Percentiles rank a stretch among this genome's conserved stretches.
These are phyloP conservation scores for Coenonympha arcania DNA, from an alignment of 2,888 invertebrate species.

Conservation along the genomic window DNA sequence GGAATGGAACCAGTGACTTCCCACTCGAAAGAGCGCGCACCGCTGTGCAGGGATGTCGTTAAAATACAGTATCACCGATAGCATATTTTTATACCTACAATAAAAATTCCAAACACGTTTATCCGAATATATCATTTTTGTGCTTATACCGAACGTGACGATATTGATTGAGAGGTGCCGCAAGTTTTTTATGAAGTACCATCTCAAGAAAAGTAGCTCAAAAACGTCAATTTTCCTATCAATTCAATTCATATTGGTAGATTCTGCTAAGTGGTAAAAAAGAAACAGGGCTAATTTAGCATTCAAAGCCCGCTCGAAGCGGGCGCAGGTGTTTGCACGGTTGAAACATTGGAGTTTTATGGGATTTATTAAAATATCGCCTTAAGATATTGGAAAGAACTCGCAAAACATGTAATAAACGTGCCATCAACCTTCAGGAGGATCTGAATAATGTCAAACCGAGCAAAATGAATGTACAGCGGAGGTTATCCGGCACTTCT, in stretches of 20 bases:
- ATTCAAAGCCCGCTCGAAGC: constrained; percentile 64
- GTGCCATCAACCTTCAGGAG: constrained; percentile 23
- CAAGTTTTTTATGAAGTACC: constrained; percentile 19
- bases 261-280: constrained; percentile 69
- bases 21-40: no score
- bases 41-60: no score
- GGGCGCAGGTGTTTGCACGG: constrained; percentile 65
- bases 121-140: constrained; percentile 22
- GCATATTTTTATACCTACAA: not conserved
- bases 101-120: constrained; percentile 16
- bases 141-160: constrained; percentile 21
- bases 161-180: constrained; percentile 12
- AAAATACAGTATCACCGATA: no score
- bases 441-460: constrained; percentile 17
- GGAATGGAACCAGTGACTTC: no score
- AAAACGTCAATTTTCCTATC: constrained; percentile 57
- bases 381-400: constrained; percentile 57
- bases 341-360: constrained; percentile 72
- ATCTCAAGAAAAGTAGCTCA: constrained; percentile 34
- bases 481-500: constrained; percentile 4
- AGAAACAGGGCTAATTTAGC: constrained; percentile 71
- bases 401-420: constrained; percentile 45
- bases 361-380: constrained; percentile 71
- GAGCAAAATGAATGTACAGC: constrained; percentile 18
- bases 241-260: constrained; percentile 61